Evolutionary conservation across 1,140 invertebrate species (phyloP).

Genomic region (Nymphalis io): DNA sequence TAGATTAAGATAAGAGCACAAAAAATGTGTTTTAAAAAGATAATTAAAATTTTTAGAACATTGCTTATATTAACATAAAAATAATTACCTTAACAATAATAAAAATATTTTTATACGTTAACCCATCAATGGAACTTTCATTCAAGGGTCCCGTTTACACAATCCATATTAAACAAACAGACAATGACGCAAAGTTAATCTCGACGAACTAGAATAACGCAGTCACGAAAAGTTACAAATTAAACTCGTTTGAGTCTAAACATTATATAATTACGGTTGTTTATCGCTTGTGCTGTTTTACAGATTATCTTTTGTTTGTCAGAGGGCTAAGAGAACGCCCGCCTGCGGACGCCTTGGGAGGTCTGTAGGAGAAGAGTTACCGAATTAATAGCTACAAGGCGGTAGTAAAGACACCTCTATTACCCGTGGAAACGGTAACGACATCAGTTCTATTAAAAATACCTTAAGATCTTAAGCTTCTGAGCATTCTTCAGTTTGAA

Average conservation of each 20-base stretch:
- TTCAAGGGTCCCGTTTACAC: constrained; percentile 20
- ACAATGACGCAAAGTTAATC: constrained; percentile 30
- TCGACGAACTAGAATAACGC: constrained; percentile 21
- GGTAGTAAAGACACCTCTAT: constrained; percentile 23
- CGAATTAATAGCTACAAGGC: constrained; percentile 38
- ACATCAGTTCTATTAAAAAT: constrained; percentile 18
- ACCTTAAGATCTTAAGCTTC: constrained; percentile 10
- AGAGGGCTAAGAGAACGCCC: constrained; percentile 25
- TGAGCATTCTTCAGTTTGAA: not conserved
- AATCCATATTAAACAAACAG: constrained; percentile 34
- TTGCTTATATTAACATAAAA: too few species aligned
- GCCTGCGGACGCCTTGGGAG: constrained; percentile 36
- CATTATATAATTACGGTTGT: constrained; percentile 15
- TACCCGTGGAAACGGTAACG: constrained; percentile 20
- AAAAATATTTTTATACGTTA: constrained; percentile 3
- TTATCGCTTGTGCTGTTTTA: constrained; percentile 28
- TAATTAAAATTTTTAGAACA: too few species aligned
- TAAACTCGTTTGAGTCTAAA: constrained; percentile 22
- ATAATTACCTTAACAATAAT: not conserved
- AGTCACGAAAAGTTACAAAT: constrained; percentile 14
- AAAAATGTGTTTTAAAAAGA: too few species aligned
- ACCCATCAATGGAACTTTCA: constrained; percentile 15
- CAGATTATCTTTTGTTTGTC: constrained; percentile 35
- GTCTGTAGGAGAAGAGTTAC: constrained; percentile 36
- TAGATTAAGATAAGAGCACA: too few species aligned